Conservation (phyloP, 2,797 vertebrate species). For the Xenopus petersii region DNA sequence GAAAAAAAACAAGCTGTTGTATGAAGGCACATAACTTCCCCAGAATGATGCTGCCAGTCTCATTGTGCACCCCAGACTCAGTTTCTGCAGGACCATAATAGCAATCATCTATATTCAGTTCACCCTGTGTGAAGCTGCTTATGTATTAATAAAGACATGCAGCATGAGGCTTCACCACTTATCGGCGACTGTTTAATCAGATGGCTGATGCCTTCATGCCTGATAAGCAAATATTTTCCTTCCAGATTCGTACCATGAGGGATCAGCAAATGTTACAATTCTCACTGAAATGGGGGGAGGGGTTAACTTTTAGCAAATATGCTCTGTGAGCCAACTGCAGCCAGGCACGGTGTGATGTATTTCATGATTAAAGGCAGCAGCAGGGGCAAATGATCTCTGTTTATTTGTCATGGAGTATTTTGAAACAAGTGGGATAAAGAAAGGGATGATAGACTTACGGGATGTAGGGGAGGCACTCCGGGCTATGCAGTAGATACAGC, state of each 20-base stretch:
- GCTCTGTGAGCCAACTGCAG: too few relatives aligned
- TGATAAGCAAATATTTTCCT: constrained; percentile 5
- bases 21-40: neutral
- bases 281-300: neutral
- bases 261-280: neutral
- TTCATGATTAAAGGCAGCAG: neutral
- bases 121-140: neutral
- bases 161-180: neutral
- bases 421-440: constrained; percentile 24
- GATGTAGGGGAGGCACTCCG: constrained; percentile 66
- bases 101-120: neutral
- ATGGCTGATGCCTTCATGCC: neutral
- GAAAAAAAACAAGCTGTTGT: neutral
- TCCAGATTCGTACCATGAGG: neutral
- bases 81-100: neutral
- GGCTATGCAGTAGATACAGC: constrained; percentile 69
- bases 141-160: constrained; percentile 12
- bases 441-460: constrained; percentile 65
- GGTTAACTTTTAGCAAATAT: constrained; percentile 26
- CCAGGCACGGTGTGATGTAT: too few relatives aligned
- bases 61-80: neutral
- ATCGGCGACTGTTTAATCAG: constrained; percentile 13
- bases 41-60: neutral
- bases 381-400: neutral
- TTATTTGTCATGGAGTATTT: neutral